Evolutionary conservation across 1,140 invertebrate species (phyloP), one percentile per base, ranked within the genome.

Genomic region (Ridgeia piscesae): DNA sequence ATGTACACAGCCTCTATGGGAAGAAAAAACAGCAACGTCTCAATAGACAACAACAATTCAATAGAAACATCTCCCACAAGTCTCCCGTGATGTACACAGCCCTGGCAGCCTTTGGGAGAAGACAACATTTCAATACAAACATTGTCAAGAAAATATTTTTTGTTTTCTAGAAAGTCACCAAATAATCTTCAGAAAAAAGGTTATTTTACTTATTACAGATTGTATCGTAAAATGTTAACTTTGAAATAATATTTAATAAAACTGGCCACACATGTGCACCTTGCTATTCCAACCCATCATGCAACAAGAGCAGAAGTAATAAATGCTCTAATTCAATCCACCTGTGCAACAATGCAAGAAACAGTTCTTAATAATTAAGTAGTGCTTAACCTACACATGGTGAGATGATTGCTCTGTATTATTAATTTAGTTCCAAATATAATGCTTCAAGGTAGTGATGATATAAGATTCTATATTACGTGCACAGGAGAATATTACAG

Each of bases 1-100:
- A 42, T 42, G 11, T 92, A 92, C 88, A 93, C 89, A 34, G 92
- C 92, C 42, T 93, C 92, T 93, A 42, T n/a, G 9, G 21, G 34
- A 34, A 90, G 35, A n/a, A n/a, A n/a, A n/a, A n/a, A 34, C 1
- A 90, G 21, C n/a, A n/a, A n/a, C n/a, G n/a, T n/a, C n/a, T n/a
- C n/a, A n/a, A n/a, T n/a, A n/a, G n/a, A n/a, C n/a, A 89, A 89
- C 34, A 89, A 31, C 17, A 34, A 34, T 14, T 35, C 21, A 35
- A 90, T n/a, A 31, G 31, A 90, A 90, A 34, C 35, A 89, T 34
- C 88, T 89, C 42, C 42, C 42, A 42, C 42, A 42, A 42, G 42
- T 42, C 42, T 42, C 42, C 42, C 11, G 42, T 42, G 42, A 42
- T 42, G 11, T 92, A 92, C 88, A 93, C 89, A 34, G 92, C 92